Base-by-base conservation (phyloP, 2,113 vertebrate species). In the Anoura caudifer region DNA sequence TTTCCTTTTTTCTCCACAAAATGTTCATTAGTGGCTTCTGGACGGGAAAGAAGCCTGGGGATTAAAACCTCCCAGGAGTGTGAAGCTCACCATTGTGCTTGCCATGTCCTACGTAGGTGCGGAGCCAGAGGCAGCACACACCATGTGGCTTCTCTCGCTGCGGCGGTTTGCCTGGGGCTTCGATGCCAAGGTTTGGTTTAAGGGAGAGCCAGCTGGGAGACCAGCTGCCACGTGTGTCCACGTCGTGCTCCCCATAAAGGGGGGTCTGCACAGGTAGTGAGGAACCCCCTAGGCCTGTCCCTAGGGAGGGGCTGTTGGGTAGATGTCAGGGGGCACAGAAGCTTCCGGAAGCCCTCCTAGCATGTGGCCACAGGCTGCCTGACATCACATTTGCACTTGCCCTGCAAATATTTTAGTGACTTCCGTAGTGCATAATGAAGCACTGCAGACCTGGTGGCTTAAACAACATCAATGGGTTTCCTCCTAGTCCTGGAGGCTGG, bases 61-160 rank as follows among this genome's bases (percentile, higher is more conserved):
- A 69, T 38, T 56, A 5, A 87, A 26, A 33, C 52, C 43, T 41
- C 3, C 22, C 20, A 20, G 67, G 86, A 63, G 80, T 12, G 69
- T 90, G 91, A 91, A 33, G 7, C 24, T 54, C 26, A 14, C 22
- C 6, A 1, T 15, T 59, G 61, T 75, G 86, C n/a, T 15, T 0
- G 31, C 81, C 36, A 8, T 3, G 3, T 47, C 24, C 17, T 0
- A 19, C 9, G 26, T 15, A 3, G 56, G 59, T 61, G 0, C 0
- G 1, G n/a, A 45, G 65, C 56, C 87, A 43, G 9, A 36, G 56
- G 69, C 3, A 0, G 65, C 81, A 38, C 17, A 14, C 67, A 45
- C 47, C 19, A 0, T 36, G 52, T 16, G 0, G 56, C 87, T 16
- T 11, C 61, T 50, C 52, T 31, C 10, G 0, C 10, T 3, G 26